Evolutionary conservation across 2,113 vertebrate species (phyloP).

Genomic region (Microcebus murinus): DNA sequence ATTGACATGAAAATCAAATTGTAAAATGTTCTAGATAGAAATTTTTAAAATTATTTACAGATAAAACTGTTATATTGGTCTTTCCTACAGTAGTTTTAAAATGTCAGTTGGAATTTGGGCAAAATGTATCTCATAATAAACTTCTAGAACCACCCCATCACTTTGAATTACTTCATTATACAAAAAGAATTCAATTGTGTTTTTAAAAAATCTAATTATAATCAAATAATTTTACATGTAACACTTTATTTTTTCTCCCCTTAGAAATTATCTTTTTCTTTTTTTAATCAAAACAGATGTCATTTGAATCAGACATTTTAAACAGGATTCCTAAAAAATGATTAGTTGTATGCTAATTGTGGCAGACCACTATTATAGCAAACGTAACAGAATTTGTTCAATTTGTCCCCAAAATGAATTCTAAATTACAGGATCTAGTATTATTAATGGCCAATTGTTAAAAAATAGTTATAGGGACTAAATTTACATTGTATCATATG

Average conservation of each 20-base stretch:
- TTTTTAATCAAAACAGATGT: background rate
- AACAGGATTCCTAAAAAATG: background rate
- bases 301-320: background rate
- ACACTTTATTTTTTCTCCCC: background rate
- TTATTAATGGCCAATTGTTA: background rate
- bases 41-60: background rate
- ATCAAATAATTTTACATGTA: slow-evolving; percentile 15
- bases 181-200: background rate
- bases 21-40: slow-evolving; percentile 15
- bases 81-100: background rate
- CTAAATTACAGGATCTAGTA: background rate
- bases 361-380: background rate
- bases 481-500: background rate
- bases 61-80: background rate
- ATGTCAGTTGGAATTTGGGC: background rate
- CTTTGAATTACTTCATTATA: slow-evolving; percentile 35
- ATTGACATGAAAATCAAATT: background rate
- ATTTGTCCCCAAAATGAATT: background rate
- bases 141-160: background rate
- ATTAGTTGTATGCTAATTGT: background rate
- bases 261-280: background rate
- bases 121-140: slow-evolving; percentile 11
- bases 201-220: background rate
- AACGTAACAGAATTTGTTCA: background rate
- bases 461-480: background rate